Evolutionary conservation across 2,888 invertebrate species (phyloP), one percentile per base, ranked within the genome.

Genomic region (Schizotus pectinicornis): DNA sequence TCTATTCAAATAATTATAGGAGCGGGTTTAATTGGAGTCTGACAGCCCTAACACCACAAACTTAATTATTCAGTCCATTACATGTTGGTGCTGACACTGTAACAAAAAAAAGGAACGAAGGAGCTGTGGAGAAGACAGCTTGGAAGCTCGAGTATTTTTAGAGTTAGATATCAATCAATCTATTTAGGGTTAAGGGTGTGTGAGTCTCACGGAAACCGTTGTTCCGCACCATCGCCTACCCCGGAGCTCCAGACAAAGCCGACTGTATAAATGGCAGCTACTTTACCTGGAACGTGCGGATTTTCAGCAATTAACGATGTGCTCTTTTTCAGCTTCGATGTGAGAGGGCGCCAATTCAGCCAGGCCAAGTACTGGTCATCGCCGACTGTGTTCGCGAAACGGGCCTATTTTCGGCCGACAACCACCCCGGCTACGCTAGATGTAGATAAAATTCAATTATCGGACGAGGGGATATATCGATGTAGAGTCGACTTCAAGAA

Each of bases 401-500:
- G 86, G 62, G 86, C 86, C 37, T 83, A 80, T 74, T 86, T 86
- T 75, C 79, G 83, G 63, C 78, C 82, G 1, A 80, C 81, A 13
- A 80, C 84, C 45, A 81, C 80, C 59, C 84, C 84, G n/a, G 86
- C 86, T n/a, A 82, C 84, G 63, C 80, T 86, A 62, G 73, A 81
- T 74, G 84, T 86, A 71, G 83, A 85, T 71, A 83, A 82, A 72
- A 81, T 86, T 48, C 81, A 83, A 64, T 76, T 84, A 54, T 76
- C 80, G 38, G 90, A 90, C 77, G 88, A 88, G 73, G 89, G 89
- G 41, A 82, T 88, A 62, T 89, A 89, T 77, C 81, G 89, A 61
- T 90, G 90, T 79, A 82, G 90, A 55, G 89, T 90, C 55, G 90
- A 90, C 76, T 90, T 89, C 77, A 84, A 86, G 56, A 88, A 89